These are phyloP conservation scores for Eurois occulta DNA, from an alignment of 2,888 invertebrate species.

Conservation along the genomic window DNA sequence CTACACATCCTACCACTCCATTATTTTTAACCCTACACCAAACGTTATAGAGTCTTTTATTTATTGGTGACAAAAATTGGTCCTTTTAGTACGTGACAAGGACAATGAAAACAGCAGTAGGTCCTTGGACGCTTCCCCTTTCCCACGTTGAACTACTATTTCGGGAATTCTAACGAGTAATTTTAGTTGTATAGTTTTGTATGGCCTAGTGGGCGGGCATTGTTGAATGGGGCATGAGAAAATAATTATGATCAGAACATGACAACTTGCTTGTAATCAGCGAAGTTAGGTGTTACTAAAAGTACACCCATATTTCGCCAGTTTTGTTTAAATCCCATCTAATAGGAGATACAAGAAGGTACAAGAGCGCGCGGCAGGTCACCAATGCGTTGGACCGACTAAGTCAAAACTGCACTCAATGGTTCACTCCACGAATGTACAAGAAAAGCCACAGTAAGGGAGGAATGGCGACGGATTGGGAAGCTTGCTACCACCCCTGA, in stretches of 20 bases:
- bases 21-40: constrained; percentile 27
- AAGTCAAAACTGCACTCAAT: too few species aligned
- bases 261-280: neutral
- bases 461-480: too few species aligned
- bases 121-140: constrained; percentile 39
- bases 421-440: too few species aligned
- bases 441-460: too few species aligned
- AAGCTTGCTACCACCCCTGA: too few species aligned
- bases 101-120: constrained; percentile 56
- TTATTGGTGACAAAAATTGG: neutral
- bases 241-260: neutral
- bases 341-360: too few species aligned
- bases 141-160: constrained; percentile 58
- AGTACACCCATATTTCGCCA: too few species aligned
- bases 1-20: too few species aligned
- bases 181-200: constrained; percentile 47
- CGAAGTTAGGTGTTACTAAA: neutral
- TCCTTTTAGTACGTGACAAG: constrained; percentile 56
- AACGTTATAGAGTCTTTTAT: constrained; percentile 1
- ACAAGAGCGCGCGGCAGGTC: too few species aligned
- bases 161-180: constrained; percentile 61
- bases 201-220: constrained; percentile 1
- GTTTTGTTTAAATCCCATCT: too few species aligned
- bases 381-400: too few species aligned
- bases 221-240: neutral